Percentiles rank a stretch among this genome's conserved stretches.
Conservation (phyloP, 2,888 invertebrate species). For the Hymenopus coronatus region DNA sequence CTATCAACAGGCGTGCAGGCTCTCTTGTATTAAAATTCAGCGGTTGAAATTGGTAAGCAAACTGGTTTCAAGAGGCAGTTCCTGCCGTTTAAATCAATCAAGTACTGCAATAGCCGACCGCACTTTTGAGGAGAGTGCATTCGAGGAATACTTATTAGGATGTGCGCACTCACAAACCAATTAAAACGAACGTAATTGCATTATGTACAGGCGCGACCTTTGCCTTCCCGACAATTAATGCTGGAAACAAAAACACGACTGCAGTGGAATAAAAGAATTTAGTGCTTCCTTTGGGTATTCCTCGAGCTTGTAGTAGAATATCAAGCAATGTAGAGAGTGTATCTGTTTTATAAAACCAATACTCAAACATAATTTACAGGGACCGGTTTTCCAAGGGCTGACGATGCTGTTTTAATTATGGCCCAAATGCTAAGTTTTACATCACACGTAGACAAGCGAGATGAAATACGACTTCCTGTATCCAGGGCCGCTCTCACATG, state of each 20-base stretch:
- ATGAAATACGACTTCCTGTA: constrained; percentile 9
- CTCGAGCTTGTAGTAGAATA: background rate
- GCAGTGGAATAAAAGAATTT: background rate
- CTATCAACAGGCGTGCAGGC: too few relatives aligned
- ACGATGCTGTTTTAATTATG: constrained; percentile 15
- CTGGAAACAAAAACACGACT: background rate
- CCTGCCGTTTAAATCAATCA: background rate
- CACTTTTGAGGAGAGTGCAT: background rate
- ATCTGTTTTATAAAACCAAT: constrained; percentile 5
- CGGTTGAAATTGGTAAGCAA: too few relatives aligned
- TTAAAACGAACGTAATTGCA: background rate
- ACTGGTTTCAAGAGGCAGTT: too few relatives aligned
- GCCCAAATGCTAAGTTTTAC: constrained; percentile 7
- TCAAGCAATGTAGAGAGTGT: background rate
- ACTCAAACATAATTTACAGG: constrained; percentile 6
- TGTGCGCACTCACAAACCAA: background rate
- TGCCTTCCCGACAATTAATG: too few relatives aligned
- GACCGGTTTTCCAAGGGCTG: constrained; percentile 12
- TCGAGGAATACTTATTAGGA: background rate
- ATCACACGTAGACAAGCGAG: constrained; percentile 9
- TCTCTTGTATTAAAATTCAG: too few relatives aligned
- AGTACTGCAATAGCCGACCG: background rate
- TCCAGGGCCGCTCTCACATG: background rate
- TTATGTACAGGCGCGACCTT: background rate
- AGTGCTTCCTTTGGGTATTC: background rate